phyloP scores from a whole-genome alignment of 2,797 vertebrate species.

The Tarsius wallacei region DNA sequence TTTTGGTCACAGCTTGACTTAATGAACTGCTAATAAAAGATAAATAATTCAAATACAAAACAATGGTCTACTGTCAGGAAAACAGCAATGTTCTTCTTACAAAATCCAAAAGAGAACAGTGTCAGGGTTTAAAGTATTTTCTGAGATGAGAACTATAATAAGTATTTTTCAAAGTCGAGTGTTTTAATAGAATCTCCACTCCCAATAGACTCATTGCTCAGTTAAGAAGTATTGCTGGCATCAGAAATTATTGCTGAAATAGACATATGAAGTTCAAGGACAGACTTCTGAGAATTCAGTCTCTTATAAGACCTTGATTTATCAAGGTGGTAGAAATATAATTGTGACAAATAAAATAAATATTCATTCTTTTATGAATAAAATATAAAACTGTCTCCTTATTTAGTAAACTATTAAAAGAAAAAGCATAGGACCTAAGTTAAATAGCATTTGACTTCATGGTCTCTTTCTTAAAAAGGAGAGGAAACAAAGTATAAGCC shows the following conservation, averaged over 20 bases:
- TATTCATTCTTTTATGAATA: conserved; percentile 52
- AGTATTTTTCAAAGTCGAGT: conserved; percentile 63
- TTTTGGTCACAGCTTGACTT: conserved; percentile 33
- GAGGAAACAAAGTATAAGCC: neutral
- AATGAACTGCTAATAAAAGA: conserved; percentile 29
- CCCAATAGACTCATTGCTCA: conserved; percentile 55
- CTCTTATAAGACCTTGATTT: conserved; percentile 49
- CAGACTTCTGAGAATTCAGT: conserved; percentile 51
- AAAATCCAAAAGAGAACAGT: conserved; percentile 58
- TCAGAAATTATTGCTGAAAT: conserved; percentile 66
- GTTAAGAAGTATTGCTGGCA: conserved; percentile 44
- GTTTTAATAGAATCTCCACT: conserved; percentile 64
- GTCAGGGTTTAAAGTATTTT: conserved; percentile 49
- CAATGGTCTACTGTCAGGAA: conserved; percentile 44
- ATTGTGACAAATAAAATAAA: conserved; percentile 61
- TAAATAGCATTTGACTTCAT: conserved; percentile 43
- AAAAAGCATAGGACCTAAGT: conserved; percentile 49
- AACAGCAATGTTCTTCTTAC: conserved; percentile 41
- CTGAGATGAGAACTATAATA: conserved; percentile 44
- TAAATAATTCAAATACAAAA: conserved; percentile 13
- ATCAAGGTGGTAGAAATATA: conserved; percentile 60
- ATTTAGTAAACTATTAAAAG: conserved; percentile 50
- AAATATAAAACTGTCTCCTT: conserved; percentile 57
- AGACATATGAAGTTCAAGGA: conserved; percentile 55
- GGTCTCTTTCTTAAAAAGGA: conserved; percentile 26